Conservation (phyloP, 2,797 vertebrate genomes). For the Sebastes matsubarae region DNA sequence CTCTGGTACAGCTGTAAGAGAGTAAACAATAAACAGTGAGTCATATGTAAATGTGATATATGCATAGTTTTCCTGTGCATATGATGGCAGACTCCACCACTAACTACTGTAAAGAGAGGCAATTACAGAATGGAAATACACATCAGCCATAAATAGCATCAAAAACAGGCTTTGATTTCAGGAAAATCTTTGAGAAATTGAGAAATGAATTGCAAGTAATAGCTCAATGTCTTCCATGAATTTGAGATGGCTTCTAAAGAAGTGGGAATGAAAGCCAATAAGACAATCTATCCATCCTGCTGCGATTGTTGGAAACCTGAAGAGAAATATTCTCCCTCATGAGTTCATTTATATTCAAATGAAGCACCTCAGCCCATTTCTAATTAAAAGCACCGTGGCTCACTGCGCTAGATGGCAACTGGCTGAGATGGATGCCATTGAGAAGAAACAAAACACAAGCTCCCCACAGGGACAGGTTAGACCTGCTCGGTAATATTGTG, state of each 20-base stretch:
- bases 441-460: constrained; percentile 43
- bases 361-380: constrained; percentile 41
- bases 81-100: background rate
- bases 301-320: constrained; percentile 16
- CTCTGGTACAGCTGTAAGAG: background rate
- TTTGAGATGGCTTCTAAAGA: background rate
- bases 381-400: constrained; percentile 57
- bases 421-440: constrained; percentile 36
- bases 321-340: constrained; percentile 27
- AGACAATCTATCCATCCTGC: constrained; percentile 8
- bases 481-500: constrained; percentile 31
- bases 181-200: background rate
- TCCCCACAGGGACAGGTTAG: constrained; percentile 46
- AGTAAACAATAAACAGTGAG: background rate
- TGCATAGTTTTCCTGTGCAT: background rate
- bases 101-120: background rate
- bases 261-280: constrained; percentile 9
- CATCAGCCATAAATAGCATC: background rate
- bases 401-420: constrained; percentile 14
- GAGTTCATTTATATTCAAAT: constrained; percentile 64
- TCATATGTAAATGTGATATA: background rate
- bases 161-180: background rate
- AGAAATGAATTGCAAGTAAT: background rate
- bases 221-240: background rate
- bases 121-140: background rate